phyloP scores from a whole-genome alignment of 2,888 invertebrate genomes.

The Achlya flavicornis region DNA sequence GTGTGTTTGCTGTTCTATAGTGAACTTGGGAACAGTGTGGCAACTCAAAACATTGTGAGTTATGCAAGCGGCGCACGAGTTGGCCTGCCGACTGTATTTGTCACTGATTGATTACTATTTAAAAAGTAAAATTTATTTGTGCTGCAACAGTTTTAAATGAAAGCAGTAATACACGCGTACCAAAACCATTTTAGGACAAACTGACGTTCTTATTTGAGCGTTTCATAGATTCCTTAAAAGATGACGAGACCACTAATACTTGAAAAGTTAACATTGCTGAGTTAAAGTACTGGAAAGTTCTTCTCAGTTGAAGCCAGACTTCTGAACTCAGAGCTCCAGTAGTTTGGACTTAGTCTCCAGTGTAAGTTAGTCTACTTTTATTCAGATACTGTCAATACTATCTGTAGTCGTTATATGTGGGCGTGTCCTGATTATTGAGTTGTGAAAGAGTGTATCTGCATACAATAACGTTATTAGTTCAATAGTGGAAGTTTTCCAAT shows the following conservation, averaged over 20 bases:
- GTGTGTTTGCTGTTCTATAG: slow-evolving; percentile 3
- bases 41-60: background rate
- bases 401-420: background rate
- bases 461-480: background rate
- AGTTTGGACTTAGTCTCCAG: no score
- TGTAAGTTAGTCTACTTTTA: background rate
- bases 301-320: no score
- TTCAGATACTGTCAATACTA: background rate
- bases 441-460: slow-evolving; percentile 2
- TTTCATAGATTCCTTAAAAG: no score
- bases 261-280: no score
- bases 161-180: background rate
- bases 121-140: background rate
- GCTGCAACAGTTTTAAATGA: background rate
- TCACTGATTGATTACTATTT: background rate
- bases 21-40: slow-evolving; percentile 5
- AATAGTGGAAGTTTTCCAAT: slow-evolving; percentile 1
- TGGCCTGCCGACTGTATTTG: background rate
- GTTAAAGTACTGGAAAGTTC: no score
- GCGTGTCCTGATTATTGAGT: background rate
- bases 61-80: background rate
- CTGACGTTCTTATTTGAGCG: no score
- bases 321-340: no score
- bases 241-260: no score
- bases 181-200: no score